Evolutionary conservation across 2,113 vertebrate species (phyloP).

Genomic region (Toxotes jaculatrix): DNA sequence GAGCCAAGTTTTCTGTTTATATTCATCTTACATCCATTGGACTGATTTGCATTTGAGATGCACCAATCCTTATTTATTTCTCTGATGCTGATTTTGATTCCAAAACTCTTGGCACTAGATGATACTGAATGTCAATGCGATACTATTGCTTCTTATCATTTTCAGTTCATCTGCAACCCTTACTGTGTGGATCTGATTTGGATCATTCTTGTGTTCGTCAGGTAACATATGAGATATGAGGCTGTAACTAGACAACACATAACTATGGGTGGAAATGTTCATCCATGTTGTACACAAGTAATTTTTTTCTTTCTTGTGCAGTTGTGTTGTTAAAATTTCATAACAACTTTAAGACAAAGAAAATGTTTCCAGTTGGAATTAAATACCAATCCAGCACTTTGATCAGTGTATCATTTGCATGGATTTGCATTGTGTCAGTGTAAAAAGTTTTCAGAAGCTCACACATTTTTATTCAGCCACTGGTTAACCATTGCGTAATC

Average conservation of each 20-base stretch:
- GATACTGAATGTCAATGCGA: neutral
- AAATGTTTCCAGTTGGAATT: neutral
- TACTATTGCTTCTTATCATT: neutral
- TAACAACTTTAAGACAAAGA: slow-evolving; percentile 1
- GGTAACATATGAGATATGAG: neutral
- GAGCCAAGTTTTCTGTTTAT: too few species aligned
- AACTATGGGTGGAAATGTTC: neutral
- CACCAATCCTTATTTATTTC: neutral
- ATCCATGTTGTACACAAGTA: neutral
- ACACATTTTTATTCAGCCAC: neutral
- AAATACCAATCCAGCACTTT: neutral
- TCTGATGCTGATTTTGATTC: neutral
- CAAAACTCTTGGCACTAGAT: neutral
- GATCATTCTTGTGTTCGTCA: neutral
- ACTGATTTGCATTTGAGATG: neutral
- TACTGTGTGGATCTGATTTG: neutral
- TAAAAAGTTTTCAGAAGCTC: neutral
- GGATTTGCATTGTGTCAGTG: neutral
- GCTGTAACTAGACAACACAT: neutral
- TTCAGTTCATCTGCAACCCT: neutral
- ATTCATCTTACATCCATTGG: too few species aligned
- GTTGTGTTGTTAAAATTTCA: neutral
- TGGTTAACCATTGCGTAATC: neutral
- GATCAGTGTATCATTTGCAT: neutral
- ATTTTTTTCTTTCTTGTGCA: neutral